Conservation (phyloP, 2,888 invertebrate genomes). For the Hoplodrina ambigua region DNA sequence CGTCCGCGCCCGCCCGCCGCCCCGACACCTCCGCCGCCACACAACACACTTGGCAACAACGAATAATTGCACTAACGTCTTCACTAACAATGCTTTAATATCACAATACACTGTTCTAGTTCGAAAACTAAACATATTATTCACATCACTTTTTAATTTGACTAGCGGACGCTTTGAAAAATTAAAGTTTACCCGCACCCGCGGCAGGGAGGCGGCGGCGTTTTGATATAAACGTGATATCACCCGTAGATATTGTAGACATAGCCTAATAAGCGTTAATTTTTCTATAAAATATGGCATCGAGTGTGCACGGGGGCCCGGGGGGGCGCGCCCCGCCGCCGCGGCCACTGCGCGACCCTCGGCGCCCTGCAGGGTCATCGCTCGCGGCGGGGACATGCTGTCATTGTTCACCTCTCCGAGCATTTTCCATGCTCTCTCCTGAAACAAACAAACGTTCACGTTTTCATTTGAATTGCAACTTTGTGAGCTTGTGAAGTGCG, state of each 20-base stretch:
- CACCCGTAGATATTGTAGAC: slow-evolving; percentile 83
- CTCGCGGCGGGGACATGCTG: slow-evolving; percentile 88
- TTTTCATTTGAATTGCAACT: slow-evolving; percentile 38
- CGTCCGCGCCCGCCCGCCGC: slow-evolving; percentile 68
- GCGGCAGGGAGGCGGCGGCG: slow-evolving; percentile 73
- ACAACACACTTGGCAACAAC: slow-evolving; percentile 86
- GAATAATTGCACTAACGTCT: slow-evolving; percentile 88
- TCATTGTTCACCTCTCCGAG: slow-evolving; percentile 84
- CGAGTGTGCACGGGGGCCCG: slow-evolving; percentile 73
- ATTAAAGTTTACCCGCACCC: slow-evolving; percentile 83
- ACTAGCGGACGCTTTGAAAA: slow-evolving; percentile 89
- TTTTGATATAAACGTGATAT: slow-evolving; percentile 79
- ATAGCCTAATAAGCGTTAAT: slow-evolving; percentile 88
- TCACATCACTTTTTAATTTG: slow-evolving; percentile 86
- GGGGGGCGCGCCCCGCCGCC: slow-evolving; percentile 77
- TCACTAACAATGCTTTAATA: slow-evolving; percentile 86
- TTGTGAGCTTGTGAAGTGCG: neutral
- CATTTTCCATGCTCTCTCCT: slow-evolving; percentile 89
- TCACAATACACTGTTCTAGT: slow-evolving; percentile 85
- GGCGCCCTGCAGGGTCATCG: slow-evolving; percentile 84
- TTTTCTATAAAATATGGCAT: slow-evolving; percentile 81
- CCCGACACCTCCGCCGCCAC: slow-evolving; percentile 71
- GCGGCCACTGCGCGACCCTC: slow-evolving; percentile 78
- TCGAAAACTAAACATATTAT: slow-evolving; percentile 81
- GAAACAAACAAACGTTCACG: slow-evolving; percentile 76